Evolutionary conservation across 30 jellyfish, hydroid and myxozoan genomes (phyloP), one percentile per base, ranked within the genome.

Genomic region (Turritopsis rubra): DNA sequence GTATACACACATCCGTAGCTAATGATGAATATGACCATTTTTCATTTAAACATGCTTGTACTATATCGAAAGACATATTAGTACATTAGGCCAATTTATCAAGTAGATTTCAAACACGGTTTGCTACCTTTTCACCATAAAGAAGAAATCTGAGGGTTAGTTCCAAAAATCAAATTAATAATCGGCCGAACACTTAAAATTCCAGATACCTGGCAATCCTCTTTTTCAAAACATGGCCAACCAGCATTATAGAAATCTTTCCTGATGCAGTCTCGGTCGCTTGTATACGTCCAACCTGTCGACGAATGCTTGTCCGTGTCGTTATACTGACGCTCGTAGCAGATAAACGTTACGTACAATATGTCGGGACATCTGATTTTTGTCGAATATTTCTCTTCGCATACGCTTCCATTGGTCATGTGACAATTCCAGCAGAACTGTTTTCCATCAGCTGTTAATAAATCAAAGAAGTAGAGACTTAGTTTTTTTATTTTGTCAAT

Each of bases 171-270:
- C n/a, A n/a, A n/a, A n/a, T n/a, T n/a, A n/a, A n/a, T n/a, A n/a
- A n/a, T n/a, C n/a, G n/a, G n/a, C n/a, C n/a, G n/a, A n/a, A n/a
- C n/a, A n/a, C n/a, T n/a, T n/a, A n/a, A n/a, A n/a, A n/a, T n/a
- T n/a, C n/a, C n/a, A n/a, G n/a, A n/a, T 68, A 68, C 77, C 21
- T 23, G 28, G 21, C 77, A 68, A 19, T 68, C 77, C 28, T 23
- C 30, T n/a, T 27, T 23, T 19, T 27, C 77, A 23, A 0, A n/a
- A 27, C 77, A 68, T 27, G 77, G 77, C 77, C 77, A 68, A 9
- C 77, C 77, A 1, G 77, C 77, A 7, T 68, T 68, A 27, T 68
- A 68, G 22, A 68, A 68, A 19, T 68, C 77, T 68, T 19, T 68
- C 19, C 77, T 23, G 28, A 68, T 68, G 19, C 77, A 68, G 21